Conservation (phyloP, 1,140 invertebrate species). For the Dolichoris vasculosae region DNA sequence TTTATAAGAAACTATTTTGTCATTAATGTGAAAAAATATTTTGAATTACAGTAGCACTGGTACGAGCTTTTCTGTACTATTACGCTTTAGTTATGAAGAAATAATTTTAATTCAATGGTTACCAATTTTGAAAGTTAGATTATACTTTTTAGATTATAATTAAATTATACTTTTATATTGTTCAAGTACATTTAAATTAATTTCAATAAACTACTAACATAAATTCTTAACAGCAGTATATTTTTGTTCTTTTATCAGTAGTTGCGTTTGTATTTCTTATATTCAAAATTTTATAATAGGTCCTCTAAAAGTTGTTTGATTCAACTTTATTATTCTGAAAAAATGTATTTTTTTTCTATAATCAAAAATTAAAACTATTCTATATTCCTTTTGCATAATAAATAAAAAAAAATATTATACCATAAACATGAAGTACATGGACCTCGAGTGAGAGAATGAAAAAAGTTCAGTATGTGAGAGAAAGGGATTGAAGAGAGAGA, state of each 20-base stretch:
- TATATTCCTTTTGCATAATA: neutral
- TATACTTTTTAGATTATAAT: too few species aligned
- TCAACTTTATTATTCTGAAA: neutral
- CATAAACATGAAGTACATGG: neutral
- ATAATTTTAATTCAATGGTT: neutral
- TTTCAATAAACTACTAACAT: too few species aligned
- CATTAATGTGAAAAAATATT: neutral
- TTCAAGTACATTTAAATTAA: too few species aligned
- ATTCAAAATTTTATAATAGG: too few species aligned
- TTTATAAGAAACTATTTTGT: neutral
- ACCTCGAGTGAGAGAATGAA: neutral
- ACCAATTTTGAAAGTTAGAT: too few species aligned
- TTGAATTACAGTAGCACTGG: neutral
- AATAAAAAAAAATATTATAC: neutral
- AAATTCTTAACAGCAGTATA: too few species aligned
- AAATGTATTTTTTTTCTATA: neutral
- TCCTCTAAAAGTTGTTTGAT: neutral
- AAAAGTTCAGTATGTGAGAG: neutral
- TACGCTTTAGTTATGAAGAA: neutral
- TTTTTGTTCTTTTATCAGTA: too few species aligned
- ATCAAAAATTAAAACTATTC: neutral
- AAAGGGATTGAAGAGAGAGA: constrained; percentile 7
- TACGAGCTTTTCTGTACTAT: neutral
- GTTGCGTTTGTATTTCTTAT: too few species aligned
- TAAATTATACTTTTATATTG: too few species aligned